Conservation (phyloP, 2,113 vertebrate species). For the Pteronura brasiliensis region DNA sequence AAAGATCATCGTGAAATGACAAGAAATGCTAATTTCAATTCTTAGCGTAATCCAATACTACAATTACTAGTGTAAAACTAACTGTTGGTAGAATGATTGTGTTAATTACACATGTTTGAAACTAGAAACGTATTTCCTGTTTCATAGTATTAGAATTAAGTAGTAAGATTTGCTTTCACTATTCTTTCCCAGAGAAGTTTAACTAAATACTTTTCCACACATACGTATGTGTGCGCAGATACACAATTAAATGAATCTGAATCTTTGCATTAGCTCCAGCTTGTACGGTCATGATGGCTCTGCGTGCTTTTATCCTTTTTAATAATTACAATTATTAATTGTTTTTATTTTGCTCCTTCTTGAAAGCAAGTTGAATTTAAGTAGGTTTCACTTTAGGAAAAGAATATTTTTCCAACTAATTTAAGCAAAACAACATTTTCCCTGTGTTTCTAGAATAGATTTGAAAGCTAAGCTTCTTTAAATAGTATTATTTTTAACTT, state of each 20-base stretch:
- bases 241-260: background rate
- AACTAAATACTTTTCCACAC: background rate
- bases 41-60: background rate
- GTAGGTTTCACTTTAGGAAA: slow-evolving; percentile 2
- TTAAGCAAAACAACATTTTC: background rate
- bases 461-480: slow-evolving; percentile 7
- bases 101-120: slow-evolving; percentile 21
- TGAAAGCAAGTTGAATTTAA: slow-evolving; percentile 3
- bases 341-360: slow-evolving; percentile 33
- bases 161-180: background rate
- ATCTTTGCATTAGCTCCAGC: background rate
- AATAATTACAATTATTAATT: too few relatives aligned
- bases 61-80: slow-evolving; percentile 32
- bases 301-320: background rate
- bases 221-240: background rate
- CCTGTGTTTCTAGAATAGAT: background rate
- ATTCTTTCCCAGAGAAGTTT: slow-evolving; percentile 1
- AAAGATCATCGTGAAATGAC: slow-evolving; percentile 37
- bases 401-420: background rate
- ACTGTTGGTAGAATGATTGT: background rate
- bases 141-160: slow-evolving; percentile 19
- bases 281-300: background rate
- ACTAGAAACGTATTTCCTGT: background rate
- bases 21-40: slow-evolving; percentile 19
- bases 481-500: background rate